phyloP scores from a whole-genome alignment of 2,113 vertebrate genomes.

The Pseudorasbora parva region DNA sequence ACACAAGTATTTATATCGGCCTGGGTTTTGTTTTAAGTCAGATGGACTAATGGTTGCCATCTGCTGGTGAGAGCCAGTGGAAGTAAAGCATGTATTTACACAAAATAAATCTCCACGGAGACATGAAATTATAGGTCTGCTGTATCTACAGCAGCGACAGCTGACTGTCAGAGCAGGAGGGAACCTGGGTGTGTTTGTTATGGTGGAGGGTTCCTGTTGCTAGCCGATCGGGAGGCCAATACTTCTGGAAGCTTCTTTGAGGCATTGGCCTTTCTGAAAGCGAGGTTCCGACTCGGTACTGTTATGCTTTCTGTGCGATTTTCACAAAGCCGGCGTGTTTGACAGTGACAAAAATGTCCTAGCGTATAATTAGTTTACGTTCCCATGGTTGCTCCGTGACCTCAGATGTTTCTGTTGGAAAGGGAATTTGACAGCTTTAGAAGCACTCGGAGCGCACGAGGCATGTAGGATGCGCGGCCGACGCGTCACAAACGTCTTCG shows the following conservation, averaged over 20 bases:
- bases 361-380: conserved; percentile 41
- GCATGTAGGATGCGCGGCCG: not conserved
- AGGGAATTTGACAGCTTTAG: conserved; percentile 41
- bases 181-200: conserved; percentile 54
- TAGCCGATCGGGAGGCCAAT: conserved; percentile 45
- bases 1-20: conserved; percentile 58
- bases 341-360: conserved; percentile 33
- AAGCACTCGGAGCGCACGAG: conserved; percentile 36
- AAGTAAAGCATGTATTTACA: conserved; percentile 63
- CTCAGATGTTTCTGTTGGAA: conserved; percentile 55
- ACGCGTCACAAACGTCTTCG: not conserved
- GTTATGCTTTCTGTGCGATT: conserved; percentile 22
- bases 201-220: conserved; percentile 53
- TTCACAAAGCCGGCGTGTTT: conserved; percentile 14
- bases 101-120: conserved; percentile 62
- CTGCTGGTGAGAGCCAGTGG: conserved; percentile 52
- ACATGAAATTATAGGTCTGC: conserved; percentile 64
- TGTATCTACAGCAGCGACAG: conserved; percentile 55
- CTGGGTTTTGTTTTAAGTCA: conserved; percentile 55
- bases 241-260: conserved; percentile 27
- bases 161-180: conserved; percentile 51
- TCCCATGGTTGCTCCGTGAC: conserved; percentile 48
- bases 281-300: conserved; percentile 29
- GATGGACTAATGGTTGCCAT: conserved; percentile 53
- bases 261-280: conserved; percentile 38